phyloP scores from a whole-genome alignment of 2,113 vertebrate genomes.

The Spilogale gracilis region DNA sequence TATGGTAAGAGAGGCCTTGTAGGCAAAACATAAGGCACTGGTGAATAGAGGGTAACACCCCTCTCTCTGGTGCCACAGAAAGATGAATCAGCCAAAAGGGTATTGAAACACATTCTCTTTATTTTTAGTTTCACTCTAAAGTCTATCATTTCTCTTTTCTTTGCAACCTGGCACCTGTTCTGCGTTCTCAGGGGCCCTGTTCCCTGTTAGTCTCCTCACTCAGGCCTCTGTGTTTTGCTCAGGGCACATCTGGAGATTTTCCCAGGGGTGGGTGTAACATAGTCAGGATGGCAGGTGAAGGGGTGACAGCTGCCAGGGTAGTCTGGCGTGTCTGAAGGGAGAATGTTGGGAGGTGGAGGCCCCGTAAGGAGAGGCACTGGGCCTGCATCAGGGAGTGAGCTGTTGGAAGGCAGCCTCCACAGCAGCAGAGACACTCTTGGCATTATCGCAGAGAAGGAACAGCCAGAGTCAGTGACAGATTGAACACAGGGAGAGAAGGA shows the following conservation, averaged over 20 bases:
- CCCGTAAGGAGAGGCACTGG: slow-evolving; percentile 16
- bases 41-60: slow-evolving; percentile 28
- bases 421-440: slow-evolving; percentile 60
- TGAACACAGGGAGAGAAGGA: slow-evolving; percentile 29
- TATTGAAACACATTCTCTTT: slow-evolving; percentile 69
- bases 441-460: background rate
- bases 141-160: slow-evolving; percentile 71
- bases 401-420: slow-evolving; percentile 36
- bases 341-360: slow-evolving; percentile 28
- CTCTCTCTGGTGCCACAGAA: slow-evolving; percentile 63
- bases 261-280: slow-evolving; percentile 68
- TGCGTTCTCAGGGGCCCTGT: slow-evolving; percentile 62
- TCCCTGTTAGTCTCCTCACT: slow-evolving; percentile 41
- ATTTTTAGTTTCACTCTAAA: slow-evolving; percentile 76
- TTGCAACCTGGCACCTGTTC: slow-evolving; percentile 69
- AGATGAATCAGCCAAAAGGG: slow-evolving; percentile 51
- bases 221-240: slow-evolving; percentile 32
- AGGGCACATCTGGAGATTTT: slow-evolving; percentile 67
- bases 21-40: slow-evolving; percentile 69
- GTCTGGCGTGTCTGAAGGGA: slow-evolving; percentile 39
- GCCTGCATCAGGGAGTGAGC: slow-evolving; percentile 17
- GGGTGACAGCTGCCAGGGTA: slow-evolving; percentile 43
- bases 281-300: slow-evolving; percentile 74
- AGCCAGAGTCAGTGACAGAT: background rate
- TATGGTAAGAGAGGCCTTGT: slow-evolving; percentile 58